Conservation (phyloP, 2,888 invertebrate genomes). For the Plusia festucae region DNA sequence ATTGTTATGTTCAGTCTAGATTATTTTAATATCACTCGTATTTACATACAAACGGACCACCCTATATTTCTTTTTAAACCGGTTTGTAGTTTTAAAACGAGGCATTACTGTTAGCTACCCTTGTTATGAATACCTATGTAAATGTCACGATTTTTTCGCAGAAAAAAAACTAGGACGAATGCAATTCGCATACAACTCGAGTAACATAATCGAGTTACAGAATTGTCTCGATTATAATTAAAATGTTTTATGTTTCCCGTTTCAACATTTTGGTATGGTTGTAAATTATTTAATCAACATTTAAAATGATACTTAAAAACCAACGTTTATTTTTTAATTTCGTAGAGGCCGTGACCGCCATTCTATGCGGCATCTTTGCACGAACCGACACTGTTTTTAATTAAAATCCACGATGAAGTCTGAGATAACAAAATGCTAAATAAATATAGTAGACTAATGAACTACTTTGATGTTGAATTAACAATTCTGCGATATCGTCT, state of each 20-base stretch:
- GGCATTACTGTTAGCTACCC: constrained; percentile 59
- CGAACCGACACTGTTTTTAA: constrained; percentile 67
- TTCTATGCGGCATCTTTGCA: constrained; percentile 63
- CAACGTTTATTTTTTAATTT: constrained; percentile 62
- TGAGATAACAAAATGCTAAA: constrained; percentile 50
- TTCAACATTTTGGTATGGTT: constrained; percentile 53
- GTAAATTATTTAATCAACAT: constrained; percentile 44
- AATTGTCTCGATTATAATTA: constrained; percentile 37
- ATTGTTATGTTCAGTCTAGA: constrained; percentile 42
- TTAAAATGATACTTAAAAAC: constrained; percentile 47
- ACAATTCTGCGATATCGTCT: constrained; percentile 24
- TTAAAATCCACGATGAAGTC: constrained; percentile 66
- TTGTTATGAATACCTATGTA: constrained; percentile 56
- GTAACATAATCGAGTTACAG: constrained; percentile 32
- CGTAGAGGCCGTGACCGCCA: constrained; percentile 63
- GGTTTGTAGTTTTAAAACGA: constrained; percentile 47
- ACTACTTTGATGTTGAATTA: constrained; percentile 45
- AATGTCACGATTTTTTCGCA: constrained; percentile 45
- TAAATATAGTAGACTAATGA: constrained; percentile 53
- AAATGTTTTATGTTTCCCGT: constrained; percentile 33
- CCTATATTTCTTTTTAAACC: constrained; percentile 46
- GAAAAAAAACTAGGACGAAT: constrained; percentile 55
- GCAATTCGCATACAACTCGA: constrained; percentile 33
- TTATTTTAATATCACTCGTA: constrained; percentile 45
- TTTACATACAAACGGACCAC: constrained; percentile 55